Conservation (phyloP, 1,140 invertebrate genomes). For the Alviniconcha marisindica region DNA sequence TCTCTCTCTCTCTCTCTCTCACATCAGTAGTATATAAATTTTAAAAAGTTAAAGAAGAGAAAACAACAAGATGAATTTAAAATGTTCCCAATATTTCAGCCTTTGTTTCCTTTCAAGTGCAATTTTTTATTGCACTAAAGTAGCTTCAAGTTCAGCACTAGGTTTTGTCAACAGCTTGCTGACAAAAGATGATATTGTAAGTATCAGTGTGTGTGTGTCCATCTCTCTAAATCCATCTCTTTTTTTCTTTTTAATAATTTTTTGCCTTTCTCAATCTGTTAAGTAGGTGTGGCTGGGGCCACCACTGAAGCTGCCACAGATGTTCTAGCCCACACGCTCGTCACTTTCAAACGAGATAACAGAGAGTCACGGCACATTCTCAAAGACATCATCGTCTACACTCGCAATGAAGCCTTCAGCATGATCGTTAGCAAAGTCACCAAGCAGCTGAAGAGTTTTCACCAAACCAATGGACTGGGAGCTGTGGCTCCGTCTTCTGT, state of each 20-base stretch:
- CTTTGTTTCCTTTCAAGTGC: too few species aligned
- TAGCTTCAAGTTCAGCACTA: neutral
- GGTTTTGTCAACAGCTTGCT: neutral
- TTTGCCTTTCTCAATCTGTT: neutral
- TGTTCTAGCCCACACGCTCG: neutral
- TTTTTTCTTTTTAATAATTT: neutral
- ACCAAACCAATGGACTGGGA: neutral
- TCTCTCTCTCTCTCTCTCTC: too few species aligned
- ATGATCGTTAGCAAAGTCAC: neutral
- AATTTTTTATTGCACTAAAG: neutral
- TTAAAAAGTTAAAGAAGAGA: too few species aligned
- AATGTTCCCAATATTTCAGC: too few species aligned
- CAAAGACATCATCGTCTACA: slow-evolving; percentile 7
- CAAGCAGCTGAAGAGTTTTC: neutral
- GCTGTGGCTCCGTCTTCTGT: neutral
- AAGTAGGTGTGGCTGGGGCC: slow-evolving; percentile 4
- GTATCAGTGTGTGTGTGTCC: neutral
- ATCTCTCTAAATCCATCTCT: neutral
- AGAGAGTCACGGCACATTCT: neutral
- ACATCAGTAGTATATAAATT: too few species aligned
- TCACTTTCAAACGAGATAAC: neutral
- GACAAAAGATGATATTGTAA: neutral
- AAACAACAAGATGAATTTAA: too few species aligned
- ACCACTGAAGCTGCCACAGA: neutral
- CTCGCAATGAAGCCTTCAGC: neutral